Evolutionary conservation across 2,888 invertebrate genomes (phyloP), one percentile per base, ranked within the genome.

Genomic region (Sinohyriopsis cumingii): DNA sequence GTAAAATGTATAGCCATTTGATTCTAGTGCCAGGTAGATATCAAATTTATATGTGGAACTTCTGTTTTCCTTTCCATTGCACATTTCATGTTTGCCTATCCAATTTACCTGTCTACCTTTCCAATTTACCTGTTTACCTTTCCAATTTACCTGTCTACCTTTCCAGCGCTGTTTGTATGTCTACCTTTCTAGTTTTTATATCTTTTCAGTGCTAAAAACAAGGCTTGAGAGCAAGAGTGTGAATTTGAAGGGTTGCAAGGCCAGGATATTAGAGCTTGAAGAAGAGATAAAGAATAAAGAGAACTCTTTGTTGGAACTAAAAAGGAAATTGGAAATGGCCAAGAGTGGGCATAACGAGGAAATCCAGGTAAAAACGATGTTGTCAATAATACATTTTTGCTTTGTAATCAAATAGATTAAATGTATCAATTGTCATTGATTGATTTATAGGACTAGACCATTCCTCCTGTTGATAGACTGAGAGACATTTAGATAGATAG

Each of bases 331-430:
- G 63, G 85, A 84, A 63, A 72, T 68, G 54, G 75, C 79, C 25
- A 84, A 84, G 63, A 66, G 74, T 15, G 78, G 78, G 22, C 84
- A 86, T 65, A 71, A 79, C 60, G 83, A 83, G 54, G 83, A 86
- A 72, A 59, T 85, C 0, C 77, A 82, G 82, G 86, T 85, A 71
- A 15, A 69, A 24, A 24, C 6, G 20, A 22, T 57, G 20, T 25
- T 62, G 20, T 25, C 9, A 25, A 45, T 45, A 45, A 45, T 45
- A 45, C 15, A 45, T 45, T 45, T 45, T 33, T 33, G 33, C 33
- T 9, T 33, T 33, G 33, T 33, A 33, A 33, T 33, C 9, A 33
- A 33, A 33, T 33, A 33, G 33, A 33, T 33, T 33, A 33, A 9
- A 33, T 33, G 33, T 33, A 9, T 33, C 33, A 33, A 9, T 33